A percentile compares a stretch with the other conserved stretches of the same genome.
Evolutionary conservation across 1,140 invertebrate genomes (phyloP).

Genomic region (Acromyrmex charruanus): DNA sequence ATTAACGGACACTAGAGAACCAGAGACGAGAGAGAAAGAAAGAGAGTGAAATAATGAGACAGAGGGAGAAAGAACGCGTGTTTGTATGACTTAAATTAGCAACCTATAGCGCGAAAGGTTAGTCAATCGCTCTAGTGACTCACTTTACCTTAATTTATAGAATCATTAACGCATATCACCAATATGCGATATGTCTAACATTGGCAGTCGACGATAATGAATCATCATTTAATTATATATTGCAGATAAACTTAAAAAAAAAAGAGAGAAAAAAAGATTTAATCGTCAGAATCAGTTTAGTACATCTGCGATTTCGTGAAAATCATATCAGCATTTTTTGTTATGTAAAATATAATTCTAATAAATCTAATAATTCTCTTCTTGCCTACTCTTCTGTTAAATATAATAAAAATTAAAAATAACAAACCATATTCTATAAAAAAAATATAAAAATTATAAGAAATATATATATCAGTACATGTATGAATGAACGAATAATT

Average conservation of each 20-base stretch:
- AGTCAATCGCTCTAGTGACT: constrained; percentile 81
- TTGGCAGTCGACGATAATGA: constrained; percentile 61
- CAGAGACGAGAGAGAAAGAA: constrained; percentile 48
- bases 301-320: background rate
- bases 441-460: too few species aligned
- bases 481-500: background rate
- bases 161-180: constrained; percentile 45
- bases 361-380: too few species aligned
- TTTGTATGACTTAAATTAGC: constrained; percentile 85
- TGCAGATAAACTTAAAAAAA: background rate
- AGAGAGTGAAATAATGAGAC: constrained; percentile 73
- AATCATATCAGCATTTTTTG: background rate
- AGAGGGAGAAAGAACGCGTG: constrained; percentile 69
- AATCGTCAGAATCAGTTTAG: background rate
- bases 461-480: background rate
- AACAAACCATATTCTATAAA: too few species aligned
- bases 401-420: background rate
- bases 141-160: constrained; percentile 79
- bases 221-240: constrained; percentile 5
- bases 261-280: background rate
- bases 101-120: constrained; percentile 84
- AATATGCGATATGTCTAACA: constrained; percentile 39
- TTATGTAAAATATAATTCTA: constrained; percentile 9
- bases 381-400: background rate
- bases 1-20: constrained; percentile 80